A percentile compares a stretch with the other conserved stretches of the same genome.
phyloP scores from a whole-genome alignment of 1,140 invertebrate species.

The Pomacea maculata region DNA sequence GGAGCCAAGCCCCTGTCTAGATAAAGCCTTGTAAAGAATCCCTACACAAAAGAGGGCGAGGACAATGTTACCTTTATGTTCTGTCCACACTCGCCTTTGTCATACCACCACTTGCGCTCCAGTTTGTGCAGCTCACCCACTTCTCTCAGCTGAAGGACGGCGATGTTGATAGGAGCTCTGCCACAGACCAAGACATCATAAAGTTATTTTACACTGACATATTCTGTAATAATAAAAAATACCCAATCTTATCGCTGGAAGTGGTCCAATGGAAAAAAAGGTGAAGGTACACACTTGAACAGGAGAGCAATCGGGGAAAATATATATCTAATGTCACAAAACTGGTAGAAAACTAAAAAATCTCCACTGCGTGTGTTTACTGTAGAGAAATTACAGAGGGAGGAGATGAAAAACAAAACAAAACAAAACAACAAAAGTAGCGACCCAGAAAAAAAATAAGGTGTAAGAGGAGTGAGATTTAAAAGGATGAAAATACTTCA shows the following conservation, averaged over 20 bases:
- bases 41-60: too few species aligned
- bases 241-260: neutral
- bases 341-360: neutral
- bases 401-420: neutral
- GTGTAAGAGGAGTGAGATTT: neutral
- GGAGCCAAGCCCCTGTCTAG: too few species aligned
- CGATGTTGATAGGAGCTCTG: conserved; percentile 48
- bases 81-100: conserved; percentile 68
- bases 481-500: neutral
- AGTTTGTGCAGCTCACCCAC: conserved; percentile 58
- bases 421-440: neutral
- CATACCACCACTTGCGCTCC: conserved; percentile 64
- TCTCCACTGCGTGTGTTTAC: neutral
- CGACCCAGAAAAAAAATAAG: neutral
- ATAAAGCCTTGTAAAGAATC: too few species aligned
- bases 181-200: conserved; percentile 12
- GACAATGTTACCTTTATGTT: conserved; percentile 21
- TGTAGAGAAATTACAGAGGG: neutral
- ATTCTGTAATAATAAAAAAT: neutral
- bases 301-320: too few species aligned
- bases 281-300: neutral
- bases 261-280: neutral
- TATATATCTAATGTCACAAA: too few species aligned
- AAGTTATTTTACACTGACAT: conserved; percentile 40
- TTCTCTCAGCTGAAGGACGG: conserved; percentile 57